Evolutionary conservation across 2,888 invertebrate species (phyloP).

Genomic region (Gerris lacustris): DNA sequence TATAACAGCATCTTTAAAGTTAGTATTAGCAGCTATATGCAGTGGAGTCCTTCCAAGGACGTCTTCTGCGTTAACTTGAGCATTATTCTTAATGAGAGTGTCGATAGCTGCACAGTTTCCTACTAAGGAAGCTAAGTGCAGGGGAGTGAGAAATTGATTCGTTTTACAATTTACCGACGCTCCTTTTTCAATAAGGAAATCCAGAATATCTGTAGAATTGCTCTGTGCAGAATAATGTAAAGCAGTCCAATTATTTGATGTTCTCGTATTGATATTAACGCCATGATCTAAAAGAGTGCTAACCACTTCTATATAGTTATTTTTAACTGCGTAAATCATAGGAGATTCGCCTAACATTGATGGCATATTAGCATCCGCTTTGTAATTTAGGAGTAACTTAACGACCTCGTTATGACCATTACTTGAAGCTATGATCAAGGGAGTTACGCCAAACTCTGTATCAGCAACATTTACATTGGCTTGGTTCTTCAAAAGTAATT

Average conservation of each 20-base stretch:
- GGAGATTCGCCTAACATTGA: background rate
- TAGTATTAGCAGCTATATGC: background rate
- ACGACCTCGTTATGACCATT: background rate
- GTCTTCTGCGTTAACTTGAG: background rate
- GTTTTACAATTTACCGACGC: conserved; percentile 19
- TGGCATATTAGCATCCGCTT: background rate
- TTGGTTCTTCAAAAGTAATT: conserved; percentile 19
- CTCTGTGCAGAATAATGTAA: no score
- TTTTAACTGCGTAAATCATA: no score
- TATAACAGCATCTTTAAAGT: background rate
- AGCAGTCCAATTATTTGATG: no score
- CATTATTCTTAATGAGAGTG: background rate
- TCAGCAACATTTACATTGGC: conserved; percentile 18
- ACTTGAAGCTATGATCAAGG: background rate
- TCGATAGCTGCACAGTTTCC: background rate
- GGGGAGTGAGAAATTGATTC: conserved; percentile 22
- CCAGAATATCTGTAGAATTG: background rate
- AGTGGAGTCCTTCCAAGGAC: background rate
- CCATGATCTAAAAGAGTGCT: no score
- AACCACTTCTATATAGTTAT: no score
- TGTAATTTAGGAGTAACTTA: background rate
- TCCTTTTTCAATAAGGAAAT: background rate
- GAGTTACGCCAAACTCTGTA: conserved; percentile 2
- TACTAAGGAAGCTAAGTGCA: conserved; percentile 23
- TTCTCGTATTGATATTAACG: no score